Evolutionary conservation across 1,140 invertebrate genomes (phyloP), one percentile per base, ranked within the genome.

Genomic region (Panagrolaimus sp.): DNA sequence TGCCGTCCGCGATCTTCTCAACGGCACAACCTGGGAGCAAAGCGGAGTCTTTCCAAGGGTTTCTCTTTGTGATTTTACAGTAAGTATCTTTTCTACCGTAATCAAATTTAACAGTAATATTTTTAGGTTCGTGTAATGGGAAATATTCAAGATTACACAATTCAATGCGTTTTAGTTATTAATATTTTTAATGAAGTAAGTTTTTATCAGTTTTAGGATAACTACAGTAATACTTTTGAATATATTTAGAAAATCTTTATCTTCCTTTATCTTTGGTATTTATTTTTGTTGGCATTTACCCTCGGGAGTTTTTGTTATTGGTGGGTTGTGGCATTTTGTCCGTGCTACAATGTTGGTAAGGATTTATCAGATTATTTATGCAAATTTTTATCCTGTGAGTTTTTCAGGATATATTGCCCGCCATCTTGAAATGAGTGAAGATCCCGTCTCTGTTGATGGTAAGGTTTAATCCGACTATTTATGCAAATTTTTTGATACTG

Each of bases 151-250:
- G 78, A 79, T 43, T 84, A 85, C 70, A 84, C 83, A 43, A 84
- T 85, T 64, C 85, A 86, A 70, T 86, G 85, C 73, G 83, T 84
- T 21, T 84, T 86, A 65, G 84, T 84, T 24, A 85, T 85, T 38
- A 85, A 86, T 70, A 74, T 85, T 26, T 85, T 86, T 73, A 84
- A 85, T 73, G 84, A 86, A 75, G 85, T 85, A 73, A 84, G 84
- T 26, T 85, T 75, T 83, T 85, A 64, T 83, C 85, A 24, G 0
- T 45, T 63, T 5, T 8, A 4, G 21, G 12, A 65, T 12, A 45
- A 17, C 8, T 67, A 7, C 45, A 24, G 44, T 45, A 38, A 21
- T 46, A 12, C 2, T 24, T 63, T 32, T 26, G 12, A 15, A 63
- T 17, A 14, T 21, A 6, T 65, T 65, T 45, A 46, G 43, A 63